phyloP scores from a whole-genome alignment of 2,113 vertebrate species.

The Lutjanus erythropterus region DNA sequence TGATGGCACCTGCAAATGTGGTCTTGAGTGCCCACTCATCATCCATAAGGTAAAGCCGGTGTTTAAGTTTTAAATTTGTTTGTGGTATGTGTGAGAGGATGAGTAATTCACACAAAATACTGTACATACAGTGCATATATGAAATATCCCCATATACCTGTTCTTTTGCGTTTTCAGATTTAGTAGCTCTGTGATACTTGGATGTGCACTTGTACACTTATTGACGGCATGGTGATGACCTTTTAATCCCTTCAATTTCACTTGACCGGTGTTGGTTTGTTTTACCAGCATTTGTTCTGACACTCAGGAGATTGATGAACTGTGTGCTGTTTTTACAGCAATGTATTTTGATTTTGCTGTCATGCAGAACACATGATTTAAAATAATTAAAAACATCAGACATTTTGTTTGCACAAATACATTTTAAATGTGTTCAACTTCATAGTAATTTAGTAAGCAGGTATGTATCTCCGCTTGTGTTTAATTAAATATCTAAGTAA shows the following conservation, averaged over 20 bases:
- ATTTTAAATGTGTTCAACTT: neutral
- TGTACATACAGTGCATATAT: neutral
- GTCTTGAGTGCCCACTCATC: conserved; percentile 92
- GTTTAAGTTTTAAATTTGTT: neutral
- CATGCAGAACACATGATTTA: neutral
- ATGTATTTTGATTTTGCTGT: neutral
- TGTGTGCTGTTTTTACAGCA: neutral
- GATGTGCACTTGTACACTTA: neutral
- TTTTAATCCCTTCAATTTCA: neutral
- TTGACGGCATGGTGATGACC: neutral
- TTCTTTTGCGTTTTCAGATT: neutral
- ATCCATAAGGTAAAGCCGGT: conserved; percentile 88
- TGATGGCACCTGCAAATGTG: conserved; percentile 94
- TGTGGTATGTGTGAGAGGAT: neutral
- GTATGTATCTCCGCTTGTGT: neutral
- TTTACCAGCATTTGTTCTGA: neutral
- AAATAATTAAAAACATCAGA: neutral
- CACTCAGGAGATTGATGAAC: neutral
- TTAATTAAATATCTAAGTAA: neutral
- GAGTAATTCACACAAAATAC: neutral
- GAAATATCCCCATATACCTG: neutral
- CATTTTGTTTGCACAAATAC: neutral
- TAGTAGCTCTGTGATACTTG: neutral
- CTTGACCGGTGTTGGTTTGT: neutral
- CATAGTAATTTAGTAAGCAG: too few species aligned